Evolutionary conservation across 2,888 invertebrate genomes (phyloP), one percentile per base, ranked within the genome.

Genomic region (Acanthosepion pharaonis): DNA sequence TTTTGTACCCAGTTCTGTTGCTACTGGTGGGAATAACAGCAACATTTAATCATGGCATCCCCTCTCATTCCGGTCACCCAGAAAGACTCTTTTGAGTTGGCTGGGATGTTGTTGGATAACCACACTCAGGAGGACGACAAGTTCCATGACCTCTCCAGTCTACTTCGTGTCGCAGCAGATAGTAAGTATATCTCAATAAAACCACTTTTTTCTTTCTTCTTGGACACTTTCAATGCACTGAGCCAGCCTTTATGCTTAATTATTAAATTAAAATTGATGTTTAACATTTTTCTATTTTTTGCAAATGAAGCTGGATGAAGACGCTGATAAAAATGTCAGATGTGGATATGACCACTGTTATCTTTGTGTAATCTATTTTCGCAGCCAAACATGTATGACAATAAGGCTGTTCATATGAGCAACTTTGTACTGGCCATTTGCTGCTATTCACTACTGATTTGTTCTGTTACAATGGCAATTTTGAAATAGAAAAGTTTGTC

Each of bases 81-180:
- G 51, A 96, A 96, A 94, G 97, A 97, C 95, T 95, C 96, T 91
- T 94, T 97, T 94, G 96, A 96, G 53, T 95, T 95, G 94, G 96
- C 96, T 33, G 96, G 96, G 3, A 95, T 96, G 92, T 95, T 96
- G 91, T 95, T 97, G n/a, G 97, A 97, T 95, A 96, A 95, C 94
- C 96, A 96, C 94, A 94, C 96, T 18, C 96, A 96, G 93, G 97
- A 96, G 94, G 97, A 97, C 94, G 95, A 96, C 23, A 96, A 95
- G 48, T 96, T 96, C 94, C 95, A 96, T 5, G 97, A 97, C 94
- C 95, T 97, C 20, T 96, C 96, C 0, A 96, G 96, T 59, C 96
- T 96, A n/a, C 95, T 97, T 2, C 95, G 96, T 95, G 96, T 97
- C 42, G 96, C 96, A n/a, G 95, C 96, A 94, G 96, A 96, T 91